phyloP scores from a whole-genome alignment of 1,140 invertebrate genomes.

The Pygmarrhopalites habei region DNA sequence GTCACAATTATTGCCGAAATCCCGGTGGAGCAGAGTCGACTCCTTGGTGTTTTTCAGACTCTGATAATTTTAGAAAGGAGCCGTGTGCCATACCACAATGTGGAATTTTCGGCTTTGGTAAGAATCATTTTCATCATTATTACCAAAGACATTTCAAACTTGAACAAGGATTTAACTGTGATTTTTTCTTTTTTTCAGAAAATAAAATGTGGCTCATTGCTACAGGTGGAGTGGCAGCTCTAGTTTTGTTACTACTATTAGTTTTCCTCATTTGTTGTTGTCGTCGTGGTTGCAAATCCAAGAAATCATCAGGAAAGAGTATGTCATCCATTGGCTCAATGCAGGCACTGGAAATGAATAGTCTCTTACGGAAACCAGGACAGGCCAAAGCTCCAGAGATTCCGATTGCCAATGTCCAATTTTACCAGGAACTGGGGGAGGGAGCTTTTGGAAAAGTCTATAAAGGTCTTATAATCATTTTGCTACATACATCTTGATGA shows the following conservation, averaged over 20 bases:
- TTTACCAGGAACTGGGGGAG: conserved; percentile 90
- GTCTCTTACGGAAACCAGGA: conserved; percentile 55
- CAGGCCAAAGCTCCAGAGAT: conserved; percentile 56
- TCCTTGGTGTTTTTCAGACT: conserved; percentile 87
- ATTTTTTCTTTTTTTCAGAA: conserved; percentile 20
- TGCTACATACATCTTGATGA: background rate
- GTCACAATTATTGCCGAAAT: conserved; percentile 89
- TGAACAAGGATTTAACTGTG: conserved; percentile 7
- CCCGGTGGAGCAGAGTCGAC: conserved; percentile 65
- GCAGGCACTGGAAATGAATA: conserved; percentile 71
- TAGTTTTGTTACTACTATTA: conserved; percentile 25
- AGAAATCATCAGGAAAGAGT: conserved; percentile 25
- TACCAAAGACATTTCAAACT: background rate
- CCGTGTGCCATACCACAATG: conserved; percentile 78
- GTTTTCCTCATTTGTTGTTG: conserved; percentile 40
- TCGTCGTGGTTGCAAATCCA: conserved; percentile 37
- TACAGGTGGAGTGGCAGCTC: conserved; percentile 26
- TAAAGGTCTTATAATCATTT: background rate
- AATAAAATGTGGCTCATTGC: conserved; percentile 29
- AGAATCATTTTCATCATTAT: conserved; percentile 7
- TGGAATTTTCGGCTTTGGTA: conserved; percentile 47
- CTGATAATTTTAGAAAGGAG: conserved; percentile 53
- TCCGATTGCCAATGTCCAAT: conserved; percentile 71
- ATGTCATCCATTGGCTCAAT: conserved; percentile 38
- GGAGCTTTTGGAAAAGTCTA: conserved; percentile 86